These are phyloP conservation scores for Mylabris sibirica DNA, from an alignment of 2,888 invertebrate species.

Conservation along the genomic window DNA sequence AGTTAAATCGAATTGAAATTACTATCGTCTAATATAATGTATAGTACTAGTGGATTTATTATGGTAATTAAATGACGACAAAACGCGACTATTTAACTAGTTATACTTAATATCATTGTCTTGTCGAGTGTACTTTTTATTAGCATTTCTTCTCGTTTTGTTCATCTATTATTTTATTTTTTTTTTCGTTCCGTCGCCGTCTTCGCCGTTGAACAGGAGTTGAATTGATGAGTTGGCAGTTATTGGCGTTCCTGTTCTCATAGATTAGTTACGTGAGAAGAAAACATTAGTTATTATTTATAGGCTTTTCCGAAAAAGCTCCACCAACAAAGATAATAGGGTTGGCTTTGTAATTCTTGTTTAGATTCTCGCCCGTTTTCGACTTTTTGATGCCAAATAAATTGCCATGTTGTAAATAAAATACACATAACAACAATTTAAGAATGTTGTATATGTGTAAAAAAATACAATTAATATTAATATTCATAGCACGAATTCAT, in stretches of 20 bases:
- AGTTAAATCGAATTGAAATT: not conserved
- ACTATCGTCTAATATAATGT: not conserved
- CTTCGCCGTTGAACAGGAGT: conserved; percentile 30
- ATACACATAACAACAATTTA: conserved; percentile 22
- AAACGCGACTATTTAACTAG: conserved; percentile 1
- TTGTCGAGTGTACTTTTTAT: not conserved
- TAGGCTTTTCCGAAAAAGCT: conserved; percentile 50
- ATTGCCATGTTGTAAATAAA: conserved; percentile 44
- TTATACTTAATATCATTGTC: not conserved
- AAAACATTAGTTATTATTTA: conserved; percentile 60
- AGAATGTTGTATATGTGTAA: too few species aligned
- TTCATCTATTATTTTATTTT: not conserved
- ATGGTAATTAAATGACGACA: not conserved
- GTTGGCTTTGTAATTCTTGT: conserved; percentile 51
- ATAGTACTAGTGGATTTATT: not conserved
- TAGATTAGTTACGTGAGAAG: conserved; percentile 61
- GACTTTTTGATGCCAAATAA: conserved; percentile 51
- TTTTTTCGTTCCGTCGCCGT: conserved; percentile 28
- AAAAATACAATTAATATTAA: conserved; percentile 10
- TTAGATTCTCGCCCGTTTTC: conserved; percentile 42
- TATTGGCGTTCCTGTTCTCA: conserved; percentile 59
- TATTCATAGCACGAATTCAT: not conserved
- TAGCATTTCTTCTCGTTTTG: not conserved
- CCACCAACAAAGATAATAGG: conserved; percentile 51
- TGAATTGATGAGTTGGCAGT: conserved; percentile 59